These are phyloP conservation scores for Tragelaphus buxtoni DNA, from an alignment of 2,113 vertebrate species.

Conservation along the genomic window DNA sequence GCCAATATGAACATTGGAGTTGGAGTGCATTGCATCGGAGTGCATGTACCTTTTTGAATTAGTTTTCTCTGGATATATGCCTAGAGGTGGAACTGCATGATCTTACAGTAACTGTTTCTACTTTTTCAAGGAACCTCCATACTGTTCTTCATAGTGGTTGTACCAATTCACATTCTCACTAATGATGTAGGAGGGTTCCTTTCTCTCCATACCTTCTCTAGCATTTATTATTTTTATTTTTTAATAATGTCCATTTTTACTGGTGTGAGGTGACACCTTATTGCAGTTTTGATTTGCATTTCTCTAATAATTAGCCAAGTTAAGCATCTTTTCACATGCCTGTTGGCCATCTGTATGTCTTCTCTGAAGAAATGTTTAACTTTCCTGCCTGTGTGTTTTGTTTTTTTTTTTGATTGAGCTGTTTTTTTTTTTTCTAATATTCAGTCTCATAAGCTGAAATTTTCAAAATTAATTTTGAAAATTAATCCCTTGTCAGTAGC, in stretches of 20 bases:
- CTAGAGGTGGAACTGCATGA: background rate
- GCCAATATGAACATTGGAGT: background rate
- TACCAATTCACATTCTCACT: background rate
- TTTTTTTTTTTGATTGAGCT: background rate
- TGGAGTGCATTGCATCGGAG: no score
- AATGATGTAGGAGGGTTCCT: background rate
- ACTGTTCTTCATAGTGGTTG: background rate
- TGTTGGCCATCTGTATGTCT: background rate
- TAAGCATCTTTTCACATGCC: background rate
- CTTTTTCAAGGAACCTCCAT: background rate
- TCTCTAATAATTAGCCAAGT: background rate
- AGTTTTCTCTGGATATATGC: background rate
- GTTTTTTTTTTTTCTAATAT: background rate
- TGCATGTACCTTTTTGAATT: background rate
- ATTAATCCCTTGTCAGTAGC: background rate
- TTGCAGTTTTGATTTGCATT: background rate
- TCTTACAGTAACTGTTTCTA: background rate
- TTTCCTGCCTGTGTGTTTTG: background rate
- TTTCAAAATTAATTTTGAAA: background rate
- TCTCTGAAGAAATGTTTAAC: background rate
- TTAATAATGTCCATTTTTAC: background rate
- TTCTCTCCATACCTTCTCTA: background rate
- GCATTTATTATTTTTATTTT: background rate
- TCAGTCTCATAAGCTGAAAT: background rate
- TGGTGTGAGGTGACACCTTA: background rate